Base-by-base conservation (phyloP, 2,888 invertebrate genomes). In the Drosophila flavopinicola region DNA sequence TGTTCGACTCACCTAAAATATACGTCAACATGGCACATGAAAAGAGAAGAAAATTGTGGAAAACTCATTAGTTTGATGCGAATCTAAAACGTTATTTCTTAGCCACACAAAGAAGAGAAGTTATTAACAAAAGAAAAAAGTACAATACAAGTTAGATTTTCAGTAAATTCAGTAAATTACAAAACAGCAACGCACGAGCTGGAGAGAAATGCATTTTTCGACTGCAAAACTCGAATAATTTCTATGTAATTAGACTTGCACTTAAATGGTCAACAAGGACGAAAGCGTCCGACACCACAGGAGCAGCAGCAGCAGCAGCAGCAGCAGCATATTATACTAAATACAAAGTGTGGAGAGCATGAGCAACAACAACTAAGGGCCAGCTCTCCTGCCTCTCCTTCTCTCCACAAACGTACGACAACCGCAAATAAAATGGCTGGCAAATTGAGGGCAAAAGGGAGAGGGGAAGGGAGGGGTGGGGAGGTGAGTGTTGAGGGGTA, bases 341-440 rank as follows among this genome's bases (percentile, higher is more conserved):
- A 82, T 42, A 48, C 72, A 60, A 66, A 56, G 44, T 27, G 47
- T 44, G 27, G 45, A 24, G 35, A 11, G 20, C 20, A 20, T 3
- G 20, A 3, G 4, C 42, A 57, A 41, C 10, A 48, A 38, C 47
- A 61, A 54, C 45, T 30, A 53, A 32, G 56, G 48, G 11, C 17
- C 6, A 10, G n/a, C 35, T 10, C 4, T 17, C 10, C 3, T 3
- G 1, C 25, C 9, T 2, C 9, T 5, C 6, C 24, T 2, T 2
- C 11, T 0, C 33, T 57, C 2, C 72, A 75, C 66, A 75, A 77
- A 75, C 76, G 75, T 75, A 70, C 67, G 58, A 77, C 69, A 77
- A 78, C 82, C 78, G 66, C 82, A 79, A 78, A 84, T 82, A 85
- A 78, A 85, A 79, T 79, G 83, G 73, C 65, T 72, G 54, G 77